Evolutionary conservation across 2,888 invertebrate species (phyloP).

Genomic region (Phyllotreta cruciferae): DNA sequence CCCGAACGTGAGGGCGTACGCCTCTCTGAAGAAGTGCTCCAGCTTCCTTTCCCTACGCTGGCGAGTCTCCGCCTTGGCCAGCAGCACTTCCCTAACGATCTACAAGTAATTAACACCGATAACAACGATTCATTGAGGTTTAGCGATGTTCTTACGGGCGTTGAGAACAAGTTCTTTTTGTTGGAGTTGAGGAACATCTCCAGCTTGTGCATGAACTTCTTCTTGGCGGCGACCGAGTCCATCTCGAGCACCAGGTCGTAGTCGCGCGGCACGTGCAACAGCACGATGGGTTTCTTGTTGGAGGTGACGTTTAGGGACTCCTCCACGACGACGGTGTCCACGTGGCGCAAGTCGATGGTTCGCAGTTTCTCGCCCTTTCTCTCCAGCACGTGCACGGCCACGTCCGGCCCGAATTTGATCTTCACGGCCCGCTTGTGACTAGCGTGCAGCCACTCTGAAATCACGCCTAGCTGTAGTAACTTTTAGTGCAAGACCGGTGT

Average conservation of each 20-base stretch:
- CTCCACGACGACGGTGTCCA: slow-evolving; percentile 83
- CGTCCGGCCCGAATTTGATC: slow-evolving; percentile 88
- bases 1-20: slow-evolving; percentile 92
- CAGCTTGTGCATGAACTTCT: slow-evolving; percentile 87
- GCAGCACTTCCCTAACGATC: slow-evolving; percentile 83
- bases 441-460: slow-evolving; percentile 83
- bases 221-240: slow-evolving; percentile 78
- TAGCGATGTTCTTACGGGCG: slow-evolving; percentile 64
- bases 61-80: slow-evolving; percentile 91
- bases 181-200: slow-evolving; percentile 84
- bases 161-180: slow-evolving; percentile 80
- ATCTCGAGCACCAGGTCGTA: slow-evolving; percentile 93
- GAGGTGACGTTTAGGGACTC: slow-evolving; percentile 82
- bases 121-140: no score
- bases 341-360: slow-evolving; percentile 77
- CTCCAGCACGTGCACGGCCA: slow-evolving; percentile 85
- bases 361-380: slow-evolving; percentile 91
- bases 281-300: slow-evolving; percentile 81
- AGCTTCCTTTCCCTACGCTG: slow-evolving; percentile 90
- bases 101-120: slow-evolving; percentile 48
- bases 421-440: slow-evolving; percentile 89
- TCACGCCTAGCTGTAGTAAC: not conserved
- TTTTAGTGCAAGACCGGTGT: not conserved
- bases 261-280: slow-evolving; percentile 83
- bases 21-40: slow-evolving; percentile 96